Percentiles rank a stretch among this genome's conserved stretches.
phyloP scores from a whole-genome alignment of 2,888 invertebrate genomes.

The Geotrupes spiniger region DNA sequence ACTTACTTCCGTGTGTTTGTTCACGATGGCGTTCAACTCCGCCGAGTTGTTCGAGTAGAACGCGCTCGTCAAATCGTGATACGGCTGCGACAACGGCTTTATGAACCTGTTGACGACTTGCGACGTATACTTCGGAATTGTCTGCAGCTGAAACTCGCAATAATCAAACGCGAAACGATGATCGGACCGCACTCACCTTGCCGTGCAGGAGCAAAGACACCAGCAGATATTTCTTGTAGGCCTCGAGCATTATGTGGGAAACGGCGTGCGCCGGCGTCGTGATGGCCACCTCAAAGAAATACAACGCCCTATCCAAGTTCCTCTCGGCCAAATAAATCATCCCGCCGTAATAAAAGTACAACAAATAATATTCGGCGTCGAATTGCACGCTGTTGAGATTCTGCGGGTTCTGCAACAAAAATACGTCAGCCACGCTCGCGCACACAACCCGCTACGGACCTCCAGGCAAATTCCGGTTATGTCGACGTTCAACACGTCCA shows the following conservation, averaged over 20 bases:
- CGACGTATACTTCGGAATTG: constrained; percentile 87
- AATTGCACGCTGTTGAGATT: constrained; percentile 64
- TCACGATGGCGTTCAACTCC: constrained; percentile 65
- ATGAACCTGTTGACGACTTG: constrained; percentile 84
- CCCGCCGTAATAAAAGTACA: constrained; percentile 96
- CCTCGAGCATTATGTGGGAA: constrained; percentile 95
- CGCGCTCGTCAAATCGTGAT: constrained; percentile 83
- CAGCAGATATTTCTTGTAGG: constrained; percentile 94
- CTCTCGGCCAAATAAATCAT: constrained; percentile 95
- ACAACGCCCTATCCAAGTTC: constrained; percentile 88
- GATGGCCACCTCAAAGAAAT: constrained; percentile 93
- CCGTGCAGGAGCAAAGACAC: constrained; percentile 90
- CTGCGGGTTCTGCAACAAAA: constrained; percentile 36
- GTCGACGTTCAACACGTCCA: constrained; percentile 85
- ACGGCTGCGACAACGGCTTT: constrained; percentile 81
- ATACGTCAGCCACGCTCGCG: background rate
- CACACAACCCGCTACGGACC: constrained; percentile 52
- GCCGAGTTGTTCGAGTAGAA: constrained; percentile 73
- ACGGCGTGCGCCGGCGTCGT: constrained; percentile 94
- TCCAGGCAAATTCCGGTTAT: constrained; percentile 88
- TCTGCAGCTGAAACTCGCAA: constrained; percentile 49
- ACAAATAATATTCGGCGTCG: constrained; percentile 85
- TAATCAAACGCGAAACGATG: constrained; percentile 2
- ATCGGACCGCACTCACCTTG: constrained; percentile 61
- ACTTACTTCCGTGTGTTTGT: constrained; percentile 71